Evolutionary conservation across 2,888 invertebrate genomes (phyloP).

Genomic region (Rhodophaea formosa): DNA sequence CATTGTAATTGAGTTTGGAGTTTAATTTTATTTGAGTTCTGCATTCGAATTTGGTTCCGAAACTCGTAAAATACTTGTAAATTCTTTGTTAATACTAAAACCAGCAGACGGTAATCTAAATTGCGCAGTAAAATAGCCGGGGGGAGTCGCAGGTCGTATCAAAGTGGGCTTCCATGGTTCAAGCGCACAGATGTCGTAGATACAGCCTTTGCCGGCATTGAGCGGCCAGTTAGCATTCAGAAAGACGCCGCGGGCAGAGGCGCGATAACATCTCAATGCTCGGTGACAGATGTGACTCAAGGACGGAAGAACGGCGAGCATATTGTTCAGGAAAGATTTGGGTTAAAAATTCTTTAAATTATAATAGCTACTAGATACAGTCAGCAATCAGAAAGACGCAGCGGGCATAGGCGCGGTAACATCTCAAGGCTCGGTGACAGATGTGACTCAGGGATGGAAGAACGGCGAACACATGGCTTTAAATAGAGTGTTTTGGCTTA

Average conservation of each 20-base stretch:
- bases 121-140: slow-evolving; percentile 69
- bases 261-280: slow-evolving; percentile 66
- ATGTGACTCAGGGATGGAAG: slow-evolving; percentile 27
- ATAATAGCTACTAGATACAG: slow-evolving; percentile 25
- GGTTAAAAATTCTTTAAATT: too few species aligned
- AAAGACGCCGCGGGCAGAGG: slow-evolving; percentile 72
- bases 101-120: slow-evolving; percentile 64
- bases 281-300: slow-evolving; percentile 42
- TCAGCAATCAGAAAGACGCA: slow-evolving; percentile 75
- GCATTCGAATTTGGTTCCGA: not conserved
- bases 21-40: not conserved
- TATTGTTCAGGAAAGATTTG: slow-evolving; percentile 26
- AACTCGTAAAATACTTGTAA: not conserved
- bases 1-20: not conserved
- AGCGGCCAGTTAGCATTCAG: slow-evolving; percentile 76
- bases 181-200: slow-evolving; percentile 58
- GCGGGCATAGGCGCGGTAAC: slow-evolving; percentile 70
- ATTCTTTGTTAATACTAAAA: slow-evolving; percentile 51
- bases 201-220: slow-evolving; percentile 58
- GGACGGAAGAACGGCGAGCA: slow-evolving; percentile 19
- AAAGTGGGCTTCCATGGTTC: slow-evolving; percentile 57
- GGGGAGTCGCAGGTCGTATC: slow-evolving; percentile 51
- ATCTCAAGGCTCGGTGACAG: slow-evolving; percentile 54
- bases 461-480: slow-evolving; percentile 27
- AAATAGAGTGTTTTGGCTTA: slow-evolving; percentile 13